Conservation (phyloP, 2,888 invertebrate species). For the Portevinia maculata region DNA sequence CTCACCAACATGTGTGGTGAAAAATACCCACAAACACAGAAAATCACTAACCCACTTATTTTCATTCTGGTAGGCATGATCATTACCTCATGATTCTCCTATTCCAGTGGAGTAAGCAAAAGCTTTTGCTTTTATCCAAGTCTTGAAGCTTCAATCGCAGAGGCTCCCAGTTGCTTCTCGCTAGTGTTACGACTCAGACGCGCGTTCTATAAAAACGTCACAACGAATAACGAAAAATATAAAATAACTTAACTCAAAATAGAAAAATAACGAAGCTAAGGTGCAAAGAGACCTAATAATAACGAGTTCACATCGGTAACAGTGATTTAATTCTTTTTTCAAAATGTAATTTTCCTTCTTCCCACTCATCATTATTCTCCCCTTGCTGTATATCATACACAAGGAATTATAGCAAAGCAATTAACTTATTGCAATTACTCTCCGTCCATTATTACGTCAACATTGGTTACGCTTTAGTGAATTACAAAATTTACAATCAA, state of each 20-base stretch:
- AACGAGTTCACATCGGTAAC: constrained; percentile 29
- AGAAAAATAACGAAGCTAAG: constrained; percentile 21
- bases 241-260: not conserved
- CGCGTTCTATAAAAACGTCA: constrained; percentile 32
- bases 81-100: constrained; percentile 40
- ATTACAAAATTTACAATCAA: constrained; percentile 62
- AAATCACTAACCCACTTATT: constrained; percentile 16
- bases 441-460: constrained; percentile 68
- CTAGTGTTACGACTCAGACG: constrained; percentile 54
- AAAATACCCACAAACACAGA: constrained; percentile 5
- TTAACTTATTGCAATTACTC: constrained; percentile 57
- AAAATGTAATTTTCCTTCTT: constrained; percentile 43
- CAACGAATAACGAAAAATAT: constrained; percentile 17
- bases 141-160: constrained; percentile 21
- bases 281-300: constrained; percentile 39
- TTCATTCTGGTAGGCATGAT: not conserved
- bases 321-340: constrained; percentile 50
- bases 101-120: constrained; percentile 57
- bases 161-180: constrained; percentile 42
- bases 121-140: constrained; percentile 35
- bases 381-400: constrained; percentile 32
- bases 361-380: constrained; percentile 14
- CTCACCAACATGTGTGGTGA: constrained; percentile 32
- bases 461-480: constrained; percentile 72
- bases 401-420: constrained; percentile 57